A percentile compares a stretch with the other conserved stretches of the same genome.
phyloP scores from a whole-genome alignment of 2,797 vertebrate species.

The Trachops cirrhosus region DNA sequence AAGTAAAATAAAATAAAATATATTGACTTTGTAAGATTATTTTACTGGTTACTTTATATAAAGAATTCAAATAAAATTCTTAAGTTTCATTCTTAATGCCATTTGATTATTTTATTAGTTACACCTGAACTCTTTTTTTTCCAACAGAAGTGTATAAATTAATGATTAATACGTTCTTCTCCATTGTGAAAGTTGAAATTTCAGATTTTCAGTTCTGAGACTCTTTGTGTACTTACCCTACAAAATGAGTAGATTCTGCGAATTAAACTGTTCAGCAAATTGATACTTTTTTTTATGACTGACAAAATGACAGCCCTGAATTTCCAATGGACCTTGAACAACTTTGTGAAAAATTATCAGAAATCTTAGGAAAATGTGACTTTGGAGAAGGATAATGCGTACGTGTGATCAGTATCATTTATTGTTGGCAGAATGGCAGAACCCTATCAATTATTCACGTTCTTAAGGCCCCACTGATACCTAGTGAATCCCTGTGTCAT shows the following conservation, averaged over 20 bases:
- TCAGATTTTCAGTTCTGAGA: neutral
- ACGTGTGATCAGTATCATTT: slow-evolving; percentile 65
- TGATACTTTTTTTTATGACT: neutral
- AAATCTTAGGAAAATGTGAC: slow-evolving; percentile 47
- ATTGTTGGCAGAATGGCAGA: slow-evolving; percentile 72
- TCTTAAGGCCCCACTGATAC: slow-evolving; percentile 74
- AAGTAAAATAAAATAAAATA: neutral
- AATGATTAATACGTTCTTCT: neutral
- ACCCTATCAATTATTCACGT: slow-evolving; percentile 79
- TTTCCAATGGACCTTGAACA: neutral
- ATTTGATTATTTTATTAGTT: neutral
- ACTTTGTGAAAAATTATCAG: slow-evolving; percentile 6
- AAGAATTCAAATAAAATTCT: slow-evolving; percentile 31
- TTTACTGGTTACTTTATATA: neutral
- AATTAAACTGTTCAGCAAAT: neutral
- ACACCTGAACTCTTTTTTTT: neutral
- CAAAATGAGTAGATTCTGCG: neutral
- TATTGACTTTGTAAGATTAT: neutral
- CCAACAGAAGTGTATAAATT: neutral
- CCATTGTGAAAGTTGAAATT: neutral
- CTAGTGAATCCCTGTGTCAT: slow-evolving; percentile 88
- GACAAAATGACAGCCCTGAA: neutral
- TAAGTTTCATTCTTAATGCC: neutral
- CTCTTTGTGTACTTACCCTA: neutral
- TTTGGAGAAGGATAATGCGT: slow-evolving; percentile 58